phyloP scores from a whole-genome alignment of 2,797 vertebrate species.

The Petrocephalus sullivani region DNA sequence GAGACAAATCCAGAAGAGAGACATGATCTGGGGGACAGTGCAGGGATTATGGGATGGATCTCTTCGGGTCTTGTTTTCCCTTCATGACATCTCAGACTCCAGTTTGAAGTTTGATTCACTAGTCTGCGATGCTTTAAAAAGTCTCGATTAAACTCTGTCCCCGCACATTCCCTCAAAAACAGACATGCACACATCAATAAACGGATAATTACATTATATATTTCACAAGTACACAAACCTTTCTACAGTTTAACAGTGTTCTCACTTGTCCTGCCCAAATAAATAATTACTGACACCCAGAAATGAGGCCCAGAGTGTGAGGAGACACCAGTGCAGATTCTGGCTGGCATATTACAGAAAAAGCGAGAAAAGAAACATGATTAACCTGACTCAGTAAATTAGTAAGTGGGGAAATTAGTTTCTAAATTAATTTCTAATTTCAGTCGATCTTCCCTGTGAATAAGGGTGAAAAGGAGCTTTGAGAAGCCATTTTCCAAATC shows the following conservation, averaged over 20 bases:
- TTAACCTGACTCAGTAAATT: slow-evolving; percentile 1
- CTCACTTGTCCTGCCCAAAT: neutral
- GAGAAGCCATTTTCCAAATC: neutral
- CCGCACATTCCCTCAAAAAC: neutral
- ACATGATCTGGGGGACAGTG: neutral
- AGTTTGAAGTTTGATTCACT: neutral
- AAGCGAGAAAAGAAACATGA: neutral
- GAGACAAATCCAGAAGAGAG: neutral
- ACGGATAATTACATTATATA: neutral
- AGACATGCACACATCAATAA: neutral
- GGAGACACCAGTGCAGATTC: neutral
- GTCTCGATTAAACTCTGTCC: neutral
- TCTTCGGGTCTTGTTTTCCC: neutral
- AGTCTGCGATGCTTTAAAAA: neutral
- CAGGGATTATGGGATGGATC: neutral
- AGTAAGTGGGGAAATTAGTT: slow-evolving; percentile 3
- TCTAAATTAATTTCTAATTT: slow-evolving; percentile 10
- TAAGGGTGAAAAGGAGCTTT: neutral
- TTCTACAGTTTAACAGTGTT: neutral
- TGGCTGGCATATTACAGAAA: neutral
- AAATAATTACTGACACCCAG: neutral
- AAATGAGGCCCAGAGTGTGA: neutral
- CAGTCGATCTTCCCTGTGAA: neutral
- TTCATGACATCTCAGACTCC: neutral
- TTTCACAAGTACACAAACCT: neutral